Evolutionary conservation across 2,113 vertebrate genomes (phyloP).

Genomic region (Buteo buteo): DNA sequence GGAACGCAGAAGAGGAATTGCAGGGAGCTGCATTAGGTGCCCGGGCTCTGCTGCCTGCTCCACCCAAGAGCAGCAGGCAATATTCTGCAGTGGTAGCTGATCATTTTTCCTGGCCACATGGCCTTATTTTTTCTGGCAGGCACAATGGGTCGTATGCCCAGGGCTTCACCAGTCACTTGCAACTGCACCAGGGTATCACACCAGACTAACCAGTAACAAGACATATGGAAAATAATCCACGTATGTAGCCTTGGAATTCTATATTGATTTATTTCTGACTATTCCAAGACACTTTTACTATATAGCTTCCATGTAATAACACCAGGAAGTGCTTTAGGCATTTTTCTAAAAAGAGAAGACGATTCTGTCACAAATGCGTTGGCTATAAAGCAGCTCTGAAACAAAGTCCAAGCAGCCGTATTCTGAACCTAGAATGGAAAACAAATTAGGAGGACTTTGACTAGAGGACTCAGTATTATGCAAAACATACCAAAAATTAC

Average conservation of each 20-base stretch:
- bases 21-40: background rate
- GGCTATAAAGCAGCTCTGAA: background rate
- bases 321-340: background rate
- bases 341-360: background rate
- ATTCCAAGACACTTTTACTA: background rate
- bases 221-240: background rate
- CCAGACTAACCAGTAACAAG: background rate
- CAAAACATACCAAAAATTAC: background rate
- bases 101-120: background rate
- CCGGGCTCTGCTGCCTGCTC: background rate
- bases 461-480: background rate
- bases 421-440: background rate
- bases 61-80: background rate
- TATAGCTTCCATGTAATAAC: background rate
- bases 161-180: background rate
- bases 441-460: background rate
- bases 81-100: background rate
- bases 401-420: background rate
- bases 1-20: background rate
- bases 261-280: background rate
- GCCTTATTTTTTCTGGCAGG: background rate
- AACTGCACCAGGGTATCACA: background rate
- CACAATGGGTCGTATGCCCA: background rate
- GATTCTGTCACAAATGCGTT: background rate
- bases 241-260: background rate